These are phyloP conservation scores for Arnoldichthys spilopterus DNA, from an alignment of 2,797 vertebrate genomes.

Conservation along the genomic window DNA sequence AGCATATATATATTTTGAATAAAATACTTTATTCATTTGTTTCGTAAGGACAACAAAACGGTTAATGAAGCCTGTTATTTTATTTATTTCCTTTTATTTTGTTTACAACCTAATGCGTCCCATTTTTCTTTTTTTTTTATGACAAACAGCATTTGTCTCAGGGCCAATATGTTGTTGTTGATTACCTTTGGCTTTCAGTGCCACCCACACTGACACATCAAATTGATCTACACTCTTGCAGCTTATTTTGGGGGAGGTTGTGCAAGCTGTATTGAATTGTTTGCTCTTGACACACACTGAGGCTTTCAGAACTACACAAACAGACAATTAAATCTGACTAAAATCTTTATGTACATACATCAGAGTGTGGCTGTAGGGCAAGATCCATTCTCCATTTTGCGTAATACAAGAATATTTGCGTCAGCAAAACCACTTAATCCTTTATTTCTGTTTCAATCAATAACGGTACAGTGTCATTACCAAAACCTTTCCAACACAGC, in stretches of 20 bases:
- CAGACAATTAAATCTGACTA: constrained; percentile 29
- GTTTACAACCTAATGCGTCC: not conserved
- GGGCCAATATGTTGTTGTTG: not conserved
- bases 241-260: not conserved
- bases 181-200: not conserved
- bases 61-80: not conserved
- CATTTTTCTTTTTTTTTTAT: not conserved
- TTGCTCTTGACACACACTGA: constrained; percentile 39
- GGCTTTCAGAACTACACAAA: not conserved
- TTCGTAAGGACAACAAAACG: not conserved
- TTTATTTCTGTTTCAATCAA: constrained; percentile 37
- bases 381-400: constrained; percentile 4
- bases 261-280: constrained; percentile 33
- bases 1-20: not conserved
- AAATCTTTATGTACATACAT: constrained; percentile 60
- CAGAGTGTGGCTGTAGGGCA: constrained; percentile 24
- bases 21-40: not conserved
- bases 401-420: constrained; percentile 38
- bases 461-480: constrained; percentile 8
- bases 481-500: constrained; percentile 14
- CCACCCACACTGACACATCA: not conserved
- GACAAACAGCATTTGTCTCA: not conserved
- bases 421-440: constrained; percentile 45
- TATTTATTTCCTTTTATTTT: not conserved
- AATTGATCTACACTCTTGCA: not conserved